phyloP scores from a whole-genome alignment of 2,888 invertebrate species.

The Hydropsyche betteni region DNA sequence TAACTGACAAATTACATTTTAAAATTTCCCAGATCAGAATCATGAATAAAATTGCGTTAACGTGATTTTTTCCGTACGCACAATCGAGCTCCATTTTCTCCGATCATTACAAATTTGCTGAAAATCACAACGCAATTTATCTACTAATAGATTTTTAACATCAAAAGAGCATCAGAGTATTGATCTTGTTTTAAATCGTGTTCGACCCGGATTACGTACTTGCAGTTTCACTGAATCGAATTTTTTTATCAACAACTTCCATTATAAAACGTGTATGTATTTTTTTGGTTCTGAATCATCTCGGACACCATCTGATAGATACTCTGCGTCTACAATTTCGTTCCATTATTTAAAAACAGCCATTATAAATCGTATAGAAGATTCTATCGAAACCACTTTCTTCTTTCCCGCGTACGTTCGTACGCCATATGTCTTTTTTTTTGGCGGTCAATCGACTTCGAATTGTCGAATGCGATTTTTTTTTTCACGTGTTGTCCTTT shows the following conservation, averaged over 20 bases:
- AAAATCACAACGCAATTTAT: no score
- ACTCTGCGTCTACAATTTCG: not conserved
- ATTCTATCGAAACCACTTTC: conserved; percentile 29
- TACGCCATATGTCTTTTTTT: conserved; percentile 25
- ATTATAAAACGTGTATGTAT: not conserved
- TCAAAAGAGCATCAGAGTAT: no score
- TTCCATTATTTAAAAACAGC: conserved; percentile 8
- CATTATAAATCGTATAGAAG: conserved; percentile 1
- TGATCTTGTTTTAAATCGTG: no score
- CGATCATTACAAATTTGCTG: no score
- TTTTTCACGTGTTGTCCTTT: no score
- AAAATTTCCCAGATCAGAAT: no score
- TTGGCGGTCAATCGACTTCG: not conserved
- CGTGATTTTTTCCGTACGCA: no score
- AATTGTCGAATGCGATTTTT: no score
- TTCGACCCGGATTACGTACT: not conserved
- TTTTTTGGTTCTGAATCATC: not conserved
- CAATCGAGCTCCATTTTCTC: no score
- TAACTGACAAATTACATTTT: no score
- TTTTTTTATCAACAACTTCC: not conserved
- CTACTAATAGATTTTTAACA: no score
- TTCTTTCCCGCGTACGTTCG: not conserved
- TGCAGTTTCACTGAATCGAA: conserved; percentile 19
- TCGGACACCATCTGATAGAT: conserved; percentile 17
- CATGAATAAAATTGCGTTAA: no score